Base-by-base conservation (phyloP, 2,888 invertebrate species). In the Parnassius apollo region DNA sequence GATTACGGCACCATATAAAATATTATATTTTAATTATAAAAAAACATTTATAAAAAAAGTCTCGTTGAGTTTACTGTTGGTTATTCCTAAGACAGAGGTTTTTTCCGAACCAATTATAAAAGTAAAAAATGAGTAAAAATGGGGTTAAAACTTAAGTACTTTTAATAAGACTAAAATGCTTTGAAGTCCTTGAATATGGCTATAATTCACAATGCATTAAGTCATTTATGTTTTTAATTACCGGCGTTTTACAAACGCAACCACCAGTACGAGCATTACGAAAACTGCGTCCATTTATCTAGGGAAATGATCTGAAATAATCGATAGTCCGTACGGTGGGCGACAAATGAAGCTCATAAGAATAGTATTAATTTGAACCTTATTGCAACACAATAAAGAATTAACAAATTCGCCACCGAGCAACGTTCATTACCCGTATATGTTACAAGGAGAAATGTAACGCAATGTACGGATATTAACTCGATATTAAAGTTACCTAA, bases 361-460 rank as follows among this genome's bases (percentile, higher is more conserved):
- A 18, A 18, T 2, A 46, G 9, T 49, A 22, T n/a, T 10, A 59
- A 54, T 46, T 55, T 55, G 12, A 51, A 49, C 59, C 58, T 61
- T 63, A 61, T 42, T 42, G 18, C 22, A 42, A 61, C 51, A 18
- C 44, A 10, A 57, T 59, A 49, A 58, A 35, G 57, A 18, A 48
- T 35, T 54, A n/a, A 22, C 11, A 4, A 35, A 13, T 52, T 42
- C 3, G 10, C 8, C n/a, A 22, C 44, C n/a, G 42, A 52, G 53
- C 64, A 49, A 58, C 42, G 35, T 45, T 53, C 49, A 58, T 56
- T 64, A 61, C 50, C 13, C 50, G 59, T 65, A 65, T 68, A 64
- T 65, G 59, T 68, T 67, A 65, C 68, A 68, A 66, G 65, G 66
- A 67, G 66, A 68, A 65, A 65, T 64, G 59, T 66, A 64, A 42